phyloP scores from a whole-genome alignment of 2,888 invertebrate species.

The Lymantria dispar region DNA sequence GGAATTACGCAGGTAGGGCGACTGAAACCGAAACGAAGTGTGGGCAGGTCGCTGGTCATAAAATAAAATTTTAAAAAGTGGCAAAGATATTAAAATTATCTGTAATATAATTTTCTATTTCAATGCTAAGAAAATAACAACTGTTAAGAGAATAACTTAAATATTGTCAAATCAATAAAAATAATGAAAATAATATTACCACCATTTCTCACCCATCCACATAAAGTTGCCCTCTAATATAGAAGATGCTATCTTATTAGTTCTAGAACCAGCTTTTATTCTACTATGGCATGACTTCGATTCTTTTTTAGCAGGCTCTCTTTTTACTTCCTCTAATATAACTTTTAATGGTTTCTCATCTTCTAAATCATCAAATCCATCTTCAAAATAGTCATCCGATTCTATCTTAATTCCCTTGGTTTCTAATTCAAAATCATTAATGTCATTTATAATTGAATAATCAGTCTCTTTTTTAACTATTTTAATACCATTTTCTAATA shows the following conservation, averaged over 20 bases:
- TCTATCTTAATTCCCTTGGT: slow-evolving; percentile 45
- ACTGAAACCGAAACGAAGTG: too few species aligned
- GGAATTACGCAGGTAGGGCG: too few species aligned
- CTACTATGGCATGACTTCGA: slow-evolving; percentile 18
- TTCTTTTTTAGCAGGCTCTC: slow-evolving; percentile 27
- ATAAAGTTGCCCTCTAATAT: slow-evolving; percentile 66
- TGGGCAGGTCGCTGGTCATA: too few species aligned
- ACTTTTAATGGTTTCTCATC: slow-evolving; percentile 37
- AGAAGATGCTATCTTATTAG: slow-evolving; percentile 61
- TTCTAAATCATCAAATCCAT: slow-evolving; percentile 31
- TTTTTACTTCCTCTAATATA: slow-evolving; percentile 19
- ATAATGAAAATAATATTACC: slow-evolving; percentile 44
- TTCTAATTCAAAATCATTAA: slow-evolving; percentile 33
- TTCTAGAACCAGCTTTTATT: slow-evolving; percentile 27
- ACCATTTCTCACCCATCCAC: slow-evolving; percentile 71
- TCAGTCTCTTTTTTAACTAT: slow-evolving; percentile 49
- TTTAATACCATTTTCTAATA: slow-evolving; percentile 47
- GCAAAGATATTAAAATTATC: too few species aligned
- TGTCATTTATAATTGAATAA: slow-evolving; percentile 10
- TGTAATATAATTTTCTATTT: neutral
- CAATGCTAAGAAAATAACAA: neutral
- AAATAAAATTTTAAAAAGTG: too few species aligned
- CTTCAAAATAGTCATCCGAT: slow-evolving; percentile 29
- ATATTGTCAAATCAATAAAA: too few species aligned
- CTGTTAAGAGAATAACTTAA: neutral